A percentile compares a stretch with the other conserved stretches of the same genome.
Conservation (phyloP, 2,797 vertebrate genomes). For the Chaenodraco wilsoni region DNA sequence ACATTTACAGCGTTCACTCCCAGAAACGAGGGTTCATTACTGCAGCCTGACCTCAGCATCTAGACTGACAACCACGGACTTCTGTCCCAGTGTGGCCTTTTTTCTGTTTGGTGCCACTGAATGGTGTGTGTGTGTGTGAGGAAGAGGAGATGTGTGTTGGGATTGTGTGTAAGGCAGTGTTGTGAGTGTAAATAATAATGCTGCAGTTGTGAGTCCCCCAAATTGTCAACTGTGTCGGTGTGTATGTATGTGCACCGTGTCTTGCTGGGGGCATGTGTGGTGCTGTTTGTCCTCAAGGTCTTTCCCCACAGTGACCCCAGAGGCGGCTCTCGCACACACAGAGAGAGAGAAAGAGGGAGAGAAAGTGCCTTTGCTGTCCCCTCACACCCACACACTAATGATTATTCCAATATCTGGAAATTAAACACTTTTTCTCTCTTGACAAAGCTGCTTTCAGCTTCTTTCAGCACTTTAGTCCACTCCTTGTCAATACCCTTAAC, state of each 20-base stretch:
- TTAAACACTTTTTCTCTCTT: conserved; percentile 58
- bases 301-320: conserved; percentile 84
- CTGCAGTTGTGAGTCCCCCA: conserved; percentile 37
- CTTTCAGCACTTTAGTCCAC: conserved; percentile 54
- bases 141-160: not conserved
- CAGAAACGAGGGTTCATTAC: conserved; percentile 86
- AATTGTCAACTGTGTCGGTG: conserved; percentile 15
- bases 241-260: conserved; percentile 23
- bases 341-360: conserved; percentile 82
- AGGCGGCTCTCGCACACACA: conserved; percentile 74
- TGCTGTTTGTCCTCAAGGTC: conserved; percentile 82
- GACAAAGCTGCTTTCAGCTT: conserved; percentile 72
- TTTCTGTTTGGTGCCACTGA: conserved; percentile 56
- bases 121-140: conserved; percentile 12
- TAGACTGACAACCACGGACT: conserved; percentile 43
- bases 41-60: conserved; percentile 85
- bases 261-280: conserved; percentile 69
- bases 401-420: conserved; percentile 58
- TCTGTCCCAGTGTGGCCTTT: conserved; percentile 52
- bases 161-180: conserved; percentile 27
- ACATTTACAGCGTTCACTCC: conserved; percentile 71
- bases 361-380: conserved; percentile 82
- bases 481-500: conserved; percentile 56
- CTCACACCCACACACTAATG: conserved; percentile 67
- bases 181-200: conserved; percentile 28